phyloP scores from a whole-genome alignment of 2,888 invertebrate species.

The Plebejus anna region DNA sequence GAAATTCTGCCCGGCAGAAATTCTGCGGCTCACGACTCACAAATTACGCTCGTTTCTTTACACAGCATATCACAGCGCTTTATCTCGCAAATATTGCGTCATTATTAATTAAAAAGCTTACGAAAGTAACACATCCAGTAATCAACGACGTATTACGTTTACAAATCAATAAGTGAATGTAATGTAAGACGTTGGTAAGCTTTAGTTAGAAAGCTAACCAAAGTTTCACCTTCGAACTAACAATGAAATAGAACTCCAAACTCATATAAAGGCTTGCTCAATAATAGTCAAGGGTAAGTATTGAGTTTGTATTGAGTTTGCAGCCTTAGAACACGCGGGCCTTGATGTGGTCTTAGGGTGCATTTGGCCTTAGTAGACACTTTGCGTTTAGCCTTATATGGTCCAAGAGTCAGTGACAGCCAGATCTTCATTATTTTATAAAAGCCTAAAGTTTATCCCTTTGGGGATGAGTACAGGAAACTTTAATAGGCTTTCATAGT shows the following conservation, averaged over 20 bases:
- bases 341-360: background rate
- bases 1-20: too few relatives aligned
- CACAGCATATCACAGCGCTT: too few relatives aligned
- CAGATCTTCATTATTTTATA: too few relatives aligned
- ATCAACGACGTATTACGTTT: background rate
- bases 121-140: background rate
- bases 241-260: conserved; percentile 9
- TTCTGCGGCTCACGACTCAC: too few relatives aligned
- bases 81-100: too few relatives aligned
- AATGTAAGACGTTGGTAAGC: too few relatives aligned
- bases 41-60: too few relatives aligned
- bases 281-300: conserved; percentile 3
- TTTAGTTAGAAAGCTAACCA: background rate
- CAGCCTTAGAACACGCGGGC: background rate
- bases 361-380: background rate
- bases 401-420: too few relatives aligned
- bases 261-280: background rate
- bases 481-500: too few relatives aligned
- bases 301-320: background rate
- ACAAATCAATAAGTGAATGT: background rate
- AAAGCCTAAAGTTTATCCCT: too few relatives aligned
- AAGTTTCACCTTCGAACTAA: background rate
- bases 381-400: background rate
- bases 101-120: too few relatives aligned
- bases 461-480: too few relatives aligned